Evolutionary conservation across 1,140 invertebrate species (phyloP).

Genomic region (Ladona fulva): DNA sequence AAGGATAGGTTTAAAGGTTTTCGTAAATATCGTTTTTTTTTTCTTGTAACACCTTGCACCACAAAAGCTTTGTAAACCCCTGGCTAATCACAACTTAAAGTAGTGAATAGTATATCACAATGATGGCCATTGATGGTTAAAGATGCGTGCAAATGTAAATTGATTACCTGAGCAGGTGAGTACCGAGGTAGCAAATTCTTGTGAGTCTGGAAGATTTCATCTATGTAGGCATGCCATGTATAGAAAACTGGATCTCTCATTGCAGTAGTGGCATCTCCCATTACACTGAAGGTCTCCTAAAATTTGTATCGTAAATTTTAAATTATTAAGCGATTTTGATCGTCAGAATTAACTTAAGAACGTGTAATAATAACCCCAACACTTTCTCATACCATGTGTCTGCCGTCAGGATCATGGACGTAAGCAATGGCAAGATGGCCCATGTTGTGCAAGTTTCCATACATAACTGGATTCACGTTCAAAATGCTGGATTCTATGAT

Average conservation of each 20-base stretch:
- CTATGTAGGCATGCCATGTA: conserved; percentile 32
- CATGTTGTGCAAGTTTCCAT: conserved; percentile 50
- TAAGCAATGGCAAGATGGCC: conserved; percentile 46
- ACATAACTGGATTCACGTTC: conserved; percentile 37
- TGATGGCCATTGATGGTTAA: too few relatives aligned
- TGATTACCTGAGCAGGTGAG: conserved; percentile 38
- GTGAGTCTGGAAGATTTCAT: conserved; percentile 32
- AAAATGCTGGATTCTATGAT: conserved; percentile 36
- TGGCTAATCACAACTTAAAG: too few relatives aligned
- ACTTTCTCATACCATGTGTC: conserved; percentile 43
- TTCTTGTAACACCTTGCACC: too few relatives aligned
- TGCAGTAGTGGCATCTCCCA: conserved; percentile 30
- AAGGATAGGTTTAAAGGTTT: too few relatives aligned
- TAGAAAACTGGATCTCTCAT: conserved; percentile 36
- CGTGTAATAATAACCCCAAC: too few relatives aligned
- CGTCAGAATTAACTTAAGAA: too few relatives aligned
- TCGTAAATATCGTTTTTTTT: too few relatives aligned
- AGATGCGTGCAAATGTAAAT: neutral
- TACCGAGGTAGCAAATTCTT: conserved; percentile 29
- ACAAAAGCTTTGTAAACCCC: too few relatives aligned
- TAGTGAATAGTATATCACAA: too few relatives aligned
- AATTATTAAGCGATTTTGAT: too few relatives aligned
- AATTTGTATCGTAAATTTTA: conserved; percentile 16
- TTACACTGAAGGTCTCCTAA: conserved; percentile 30
- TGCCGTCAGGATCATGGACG: conserved; percentile 54